phyloP scores from a whole-genome alignment of 2,113 vertebrate genomes.

The Machaerirhynchus nigripectus region DNA sequence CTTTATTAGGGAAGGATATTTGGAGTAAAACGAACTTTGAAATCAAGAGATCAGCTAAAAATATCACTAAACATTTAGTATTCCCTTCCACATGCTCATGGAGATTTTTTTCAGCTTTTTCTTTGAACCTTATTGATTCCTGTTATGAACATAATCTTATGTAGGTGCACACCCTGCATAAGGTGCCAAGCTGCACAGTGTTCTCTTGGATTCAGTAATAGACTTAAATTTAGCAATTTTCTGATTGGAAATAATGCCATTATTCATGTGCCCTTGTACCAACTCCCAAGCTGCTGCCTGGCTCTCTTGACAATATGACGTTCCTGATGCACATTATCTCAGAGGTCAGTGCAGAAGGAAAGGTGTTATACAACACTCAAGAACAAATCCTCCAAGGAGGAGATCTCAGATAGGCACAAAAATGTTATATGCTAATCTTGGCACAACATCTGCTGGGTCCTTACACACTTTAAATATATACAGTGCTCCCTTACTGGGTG shows the following conservation, averaged over 20 bases:
- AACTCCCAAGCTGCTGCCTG: conserved; percentile 34
- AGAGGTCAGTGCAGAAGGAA: conserved; percentile 51
- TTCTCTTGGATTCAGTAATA: not conserved
- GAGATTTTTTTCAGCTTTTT: not conserved
- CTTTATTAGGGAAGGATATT: not conserved
- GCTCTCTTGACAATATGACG: conserved; percentile 44
- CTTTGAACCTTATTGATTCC: not conserved
- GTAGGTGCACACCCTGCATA: not conserved
- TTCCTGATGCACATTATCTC: conserved; percentile 46
- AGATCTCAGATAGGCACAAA: not conserved
- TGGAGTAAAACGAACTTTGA: not conserved
- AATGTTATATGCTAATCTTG: not conserved
- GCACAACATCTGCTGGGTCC: not conserved
- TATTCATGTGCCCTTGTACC: conserved; percentile 62
- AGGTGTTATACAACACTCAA: conserved; percentile 49
- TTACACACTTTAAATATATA: not conserved
- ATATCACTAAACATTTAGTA: not conserved
- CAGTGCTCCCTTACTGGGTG: not conserved
- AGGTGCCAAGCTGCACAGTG: not conserved
- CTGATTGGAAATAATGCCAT: conserved; percentile 56
- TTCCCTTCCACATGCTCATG: not conserved
- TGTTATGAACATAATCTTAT: not conserved
- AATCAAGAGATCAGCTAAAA: not conserved
- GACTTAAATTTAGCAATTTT: conserved; percentile 63
- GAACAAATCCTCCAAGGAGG: conserved; percentile 19